These are phyloP conservation scores for Megaleporinus macrocephalus DNA, from an alignment of 2,113 vertebrate genomes.

Conservation along the genomic window DNA sequence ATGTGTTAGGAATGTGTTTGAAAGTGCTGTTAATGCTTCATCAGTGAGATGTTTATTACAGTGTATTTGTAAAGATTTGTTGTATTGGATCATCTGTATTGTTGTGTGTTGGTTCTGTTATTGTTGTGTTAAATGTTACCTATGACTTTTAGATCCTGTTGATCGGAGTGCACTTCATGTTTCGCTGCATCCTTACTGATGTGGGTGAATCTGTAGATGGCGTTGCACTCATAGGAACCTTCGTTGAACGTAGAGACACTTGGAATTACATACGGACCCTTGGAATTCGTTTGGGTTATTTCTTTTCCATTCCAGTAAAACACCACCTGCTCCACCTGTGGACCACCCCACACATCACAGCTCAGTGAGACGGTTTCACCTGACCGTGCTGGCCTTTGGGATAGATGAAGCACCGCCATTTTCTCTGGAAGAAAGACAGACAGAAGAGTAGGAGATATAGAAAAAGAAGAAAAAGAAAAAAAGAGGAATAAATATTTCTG, in stretches of 20 bases:
- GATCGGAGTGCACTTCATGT: background rate
- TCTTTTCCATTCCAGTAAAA: slow-evolving; percentile 46
- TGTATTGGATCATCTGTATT: too few relatives aligned
- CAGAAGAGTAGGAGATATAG: slow-evolving; percentile 4
- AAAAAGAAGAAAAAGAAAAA: background rate
- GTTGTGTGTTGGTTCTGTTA: too few relatives aligned
- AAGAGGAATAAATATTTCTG: background rate
- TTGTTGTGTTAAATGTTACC: background rate
- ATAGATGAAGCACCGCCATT: slow-evolving; percentile 50
- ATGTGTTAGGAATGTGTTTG: too few relatives aligned
- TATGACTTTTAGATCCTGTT: slow-evolving; percentile 51
- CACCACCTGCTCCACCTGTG: fast-evolving
- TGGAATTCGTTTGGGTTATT: fast-evolving
- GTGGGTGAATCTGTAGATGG: slow-evolving; percentile 45
- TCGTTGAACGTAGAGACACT: background rate
- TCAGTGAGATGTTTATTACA: too few relatives aligned
- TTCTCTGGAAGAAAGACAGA: slow-evolving; percentile 47
- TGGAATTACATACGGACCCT: fast-evolving
- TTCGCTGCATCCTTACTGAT: fast-evolving
- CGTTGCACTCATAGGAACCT: slow-evolving; percentile 47
- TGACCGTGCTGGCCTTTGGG: slow-evolving; percentile 17
- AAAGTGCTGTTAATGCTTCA: too few relatives aligned
- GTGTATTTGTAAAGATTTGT: too few relatives aligned
- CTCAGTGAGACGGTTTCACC: slow-evolving; percentile 53
- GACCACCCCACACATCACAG: slow-evolving; percentile 49